Base-by-base conservation (phyloP, 2,888 invertebrate genomes). In the Drepanosiphum platanoidis region DNA sequence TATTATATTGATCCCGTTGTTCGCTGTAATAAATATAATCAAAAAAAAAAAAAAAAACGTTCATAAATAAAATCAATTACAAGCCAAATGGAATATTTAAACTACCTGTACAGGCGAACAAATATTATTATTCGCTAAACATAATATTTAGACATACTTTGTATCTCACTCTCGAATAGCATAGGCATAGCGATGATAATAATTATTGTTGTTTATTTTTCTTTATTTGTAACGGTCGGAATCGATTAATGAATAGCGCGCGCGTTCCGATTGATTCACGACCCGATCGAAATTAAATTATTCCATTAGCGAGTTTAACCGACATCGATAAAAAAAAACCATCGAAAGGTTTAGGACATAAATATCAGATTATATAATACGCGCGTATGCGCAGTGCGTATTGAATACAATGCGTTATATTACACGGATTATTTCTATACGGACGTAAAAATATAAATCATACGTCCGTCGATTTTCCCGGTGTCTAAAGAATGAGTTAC, bases 401-500 rank as follows among this genome's bases (percentile, higher is more conserved):
- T 42, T 42, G 11, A 22, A n/a, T n/a, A 58, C 7, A n/a, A 58
- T n/a, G 22, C 8, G 22, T n/a, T n/a, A n/a, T 3, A n/a, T 58
- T 5, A 5, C n/a, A 58, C n/a, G n/a, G n/a, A 58, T 58, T n/a
- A 46, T 46, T 61, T 61, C 9, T 27, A 61, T 9, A 9, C n/a
- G 27, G 3, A 52, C 5, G 0, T 18, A 52, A 52, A 52, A 22
- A 3, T 52, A 52, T 52, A 52, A 52, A 52, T 52, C 52, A 52
- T 52, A 52, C 22, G 61, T 61, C 27, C 9, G n/a, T 61, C 9
- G n/a, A 61, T 61, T 61, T 27, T 27, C 61, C 9, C n/a, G n/a
- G 22, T 61, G 61, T 61, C 61, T 61, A 27, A n/a, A n/a, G n/a
- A n/a, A n/a, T 61, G 61, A 61, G 61, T 61, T 27, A 61, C n/a